Conservation (phyloP, 2,797 vertebrate genomes). For the Leucoraja ocellata region DNA sequence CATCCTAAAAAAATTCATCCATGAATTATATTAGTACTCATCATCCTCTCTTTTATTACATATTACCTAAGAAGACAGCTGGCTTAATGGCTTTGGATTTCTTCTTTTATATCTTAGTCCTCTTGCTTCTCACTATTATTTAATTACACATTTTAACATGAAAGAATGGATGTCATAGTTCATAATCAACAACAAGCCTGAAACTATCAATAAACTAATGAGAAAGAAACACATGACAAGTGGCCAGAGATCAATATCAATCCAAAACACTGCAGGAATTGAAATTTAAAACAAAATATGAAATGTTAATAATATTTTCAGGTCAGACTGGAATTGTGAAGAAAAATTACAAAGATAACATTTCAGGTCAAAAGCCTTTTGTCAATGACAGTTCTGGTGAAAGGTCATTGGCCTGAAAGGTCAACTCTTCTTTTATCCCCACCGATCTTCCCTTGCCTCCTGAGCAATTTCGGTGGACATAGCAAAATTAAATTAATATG, state of each 20-base stretch:
- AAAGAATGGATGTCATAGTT: not conserved
- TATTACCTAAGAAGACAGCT: not conserved
- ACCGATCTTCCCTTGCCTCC: too few species aligned
- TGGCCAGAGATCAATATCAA: too few species aligned
- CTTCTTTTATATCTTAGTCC: not conserved
- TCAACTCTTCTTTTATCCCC: too few species aligned
- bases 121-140: not conserved
- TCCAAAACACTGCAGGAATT: too few species aligned
- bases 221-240: not conserved
- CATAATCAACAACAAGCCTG: not conserved
- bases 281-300: too few species aligned
- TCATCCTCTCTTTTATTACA: not conserved
- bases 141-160: not conserved
- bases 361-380: too few species aligned
- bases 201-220: not conserved
- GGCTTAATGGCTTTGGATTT: not conserved
- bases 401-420: too few species aligned
- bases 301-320: too few species aligned
- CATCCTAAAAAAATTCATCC: not conserved
- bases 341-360: too few species aligned
- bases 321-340: too few species aligned
- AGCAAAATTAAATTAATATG: not conserved
- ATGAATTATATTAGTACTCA: conserved; percentile 3
- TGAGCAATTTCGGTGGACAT: too few species aligned
- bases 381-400: too few species aligned